Evolutionary conservation across 2,888 invertebrate species (phyloP), one percentile per base, ranked within the genome.

Genomic region (Megastigmus dorsalis): DNA sequence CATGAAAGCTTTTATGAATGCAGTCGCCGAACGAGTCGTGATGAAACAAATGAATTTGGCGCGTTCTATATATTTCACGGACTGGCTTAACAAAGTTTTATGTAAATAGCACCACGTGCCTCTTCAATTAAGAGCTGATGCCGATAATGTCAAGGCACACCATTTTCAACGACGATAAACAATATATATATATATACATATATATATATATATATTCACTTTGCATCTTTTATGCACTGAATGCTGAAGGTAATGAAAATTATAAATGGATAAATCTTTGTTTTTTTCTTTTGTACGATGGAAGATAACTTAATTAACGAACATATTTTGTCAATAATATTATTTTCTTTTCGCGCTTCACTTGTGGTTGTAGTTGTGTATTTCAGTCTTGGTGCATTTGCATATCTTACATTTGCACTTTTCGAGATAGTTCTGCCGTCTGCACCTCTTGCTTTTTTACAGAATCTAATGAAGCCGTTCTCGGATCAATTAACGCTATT

Each of bases 141-240:
- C 59, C 55, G 20, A 71, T 69, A 62, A 72, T 48, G 20, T 60
- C 57, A 76, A 76, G 72, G 75, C 75, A 75, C 75, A 72, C 75
- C 60, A 72, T 65, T 69, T 60, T 55, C 50, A 60, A 55, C 48
- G 67, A 71, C 57, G 36, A 71, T 71, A 48, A 67, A 75, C 23
- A 57, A 13, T 55, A 48, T 33, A 36, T 60, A 67, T 57, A 36
- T 65, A 30, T 38, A 48, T 55, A 54, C 30, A 18, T 59, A 26
- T 33, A 30, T 20, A 33, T 50, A 36, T 57, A 20, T 43, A 18
- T 43, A 6, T 26, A 33, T 30, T 20, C 3, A 41, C 23, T 66
- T 38, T 63, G 13, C 15, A 1, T 38, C 28, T 33, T n/a, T n/a
- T 50, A 45, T 26, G 36, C 43, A 15, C 15, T 41, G 43, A 38